Evolutionary conservation across 2,113 vertebrate species (phyloP), one percentile per base, ranked within the genome.

Genomic region (Coreoperca whiteheadi): DNA sequence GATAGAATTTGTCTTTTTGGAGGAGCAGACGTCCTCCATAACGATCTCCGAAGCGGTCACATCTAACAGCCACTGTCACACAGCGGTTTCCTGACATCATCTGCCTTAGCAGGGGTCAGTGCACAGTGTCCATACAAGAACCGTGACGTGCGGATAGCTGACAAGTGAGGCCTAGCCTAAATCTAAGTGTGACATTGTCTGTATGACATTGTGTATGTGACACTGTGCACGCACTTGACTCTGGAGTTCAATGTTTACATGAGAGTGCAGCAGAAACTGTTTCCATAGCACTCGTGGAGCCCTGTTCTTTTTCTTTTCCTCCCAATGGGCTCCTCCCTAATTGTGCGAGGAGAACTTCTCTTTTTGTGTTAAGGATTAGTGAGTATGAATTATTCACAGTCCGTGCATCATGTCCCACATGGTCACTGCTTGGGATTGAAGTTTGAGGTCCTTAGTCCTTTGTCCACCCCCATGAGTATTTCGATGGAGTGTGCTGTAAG

Each of bases 361-460:
- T 89, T 86, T 84, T 63, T 69, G 74, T 37, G 30, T 23, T 15
- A 56, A 79, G 83, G 86, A 91, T 92, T 89, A 87, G 66, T 2
- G 50, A 68, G 79, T 86, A 84, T 91, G 80, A 91, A 91, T 93
- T 89, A 89, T 93, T 88, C 85, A 91, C 81, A 85, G 70, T 74
- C 20, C 0, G 20, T 65, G 73, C 79, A 80, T 91, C 72, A 60
- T 90, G 60, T 86, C 86, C 86, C 86, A 79, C 89, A 82, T 82
- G 89, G 86, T 81, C 70, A 77, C 59, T 77, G 83, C 83, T 91
- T 83, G 71, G 53, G 87, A 81, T 89, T 89, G 81, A 87, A 93
- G 86, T 83, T 77, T 68, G 74, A 83, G 80, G 88, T 92, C 85
- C 77, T 81, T 32, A 30, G 59, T 79, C 46, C 54, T 85, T 86